Evolutionary conservation across 2,888 invertebrate species (phyloP).

Genomic region (Pyrgus malvae): DNA sequence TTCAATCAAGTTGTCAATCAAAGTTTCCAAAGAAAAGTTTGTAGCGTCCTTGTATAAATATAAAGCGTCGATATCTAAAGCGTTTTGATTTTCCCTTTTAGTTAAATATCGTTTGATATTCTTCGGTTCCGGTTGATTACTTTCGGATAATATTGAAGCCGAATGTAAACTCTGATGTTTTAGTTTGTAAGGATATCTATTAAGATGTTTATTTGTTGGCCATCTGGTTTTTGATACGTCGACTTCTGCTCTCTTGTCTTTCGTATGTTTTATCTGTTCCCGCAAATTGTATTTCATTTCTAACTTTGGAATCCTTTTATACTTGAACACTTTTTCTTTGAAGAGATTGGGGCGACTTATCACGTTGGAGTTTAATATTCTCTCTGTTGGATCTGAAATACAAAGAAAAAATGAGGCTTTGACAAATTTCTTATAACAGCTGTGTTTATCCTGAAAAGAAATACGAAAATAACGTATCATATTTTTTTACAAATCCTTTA

Average conservation of each 20-base stretch:
- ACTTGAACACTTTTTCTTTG: conserved; percentile 55
- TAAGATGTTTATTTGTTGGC: conserved; percentile 50
- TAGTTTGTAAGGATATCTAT: conserved; percentile 32
- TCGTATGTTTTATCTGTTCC: conserved; percentile 62
- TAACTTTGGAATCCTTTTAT: conserved; percentile 56
- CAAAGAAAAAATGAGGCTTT: no score
- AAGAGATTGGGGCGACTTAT: conserved; percentile 49
- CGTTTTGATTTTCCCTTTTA: conserved; percentile 40
- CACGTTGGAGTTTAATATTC: conserved; percentile 17
- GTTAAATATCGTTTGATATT: conserved; percentile 56
- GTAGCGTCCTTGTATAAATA: conserved; percentile 43
- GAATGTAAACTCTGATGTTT: conserved; percentile 26
- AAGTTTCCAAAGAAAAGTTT: conserved; percentile 52
- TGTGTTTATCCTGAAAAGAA: no score
- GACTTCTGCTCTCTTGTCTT: conserved; percentile 45
- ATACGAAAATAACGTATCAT: no score
- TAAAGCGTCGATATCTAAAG: conserved; percentile 38
- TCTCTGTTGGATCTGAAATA: conserved; percentile 2
- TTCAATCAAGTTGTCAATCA: conserved; percentile 58
- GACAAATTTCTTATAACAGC: no score
- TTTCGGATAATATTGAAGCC: conserved; percentile 31
- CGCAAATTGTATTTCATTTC: conserved; percentile 61
- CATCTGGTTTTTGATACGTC: conserved; percentile 58
- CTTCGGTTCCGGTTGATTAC: conserved; percentile 39
- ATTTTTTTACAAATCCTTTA: no score